Evolutionary conservation across 1,140 invertebrate species (phyloP).

Genomic region (Batillaria attramentaria): DNA sequence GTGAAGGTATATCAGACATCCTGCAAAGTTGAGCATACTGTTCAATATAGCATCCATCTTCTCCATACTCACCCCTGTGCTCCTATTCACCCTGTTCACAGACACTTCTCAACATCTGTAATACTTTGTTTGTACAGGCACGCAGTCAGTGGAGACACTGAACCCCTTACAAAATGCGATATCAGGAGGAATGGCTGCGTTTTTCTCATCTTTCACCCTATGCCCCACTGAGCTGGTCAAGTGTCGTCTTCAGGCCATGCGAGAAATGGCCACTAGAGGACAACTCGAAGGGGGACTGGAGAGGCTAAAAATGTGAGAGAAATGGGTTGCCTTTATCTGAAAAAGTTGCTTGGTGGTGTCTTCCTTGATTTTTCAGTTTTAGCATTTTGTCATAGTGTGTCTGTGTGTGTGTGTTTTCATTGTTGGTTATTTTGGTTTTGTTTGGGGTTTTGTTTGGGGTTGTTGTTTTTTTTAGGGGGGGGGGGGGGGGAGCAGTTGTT

Average conservation of each 20-base stretch:
- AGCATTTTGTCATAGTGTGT: no score
- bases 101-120: no score
- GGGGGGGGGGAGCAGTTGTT: background rate
- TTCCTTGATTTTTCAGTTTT: background rate
- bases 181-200: slow-evolving; percentile 95
- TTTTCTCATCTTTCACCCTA: slow-evolving; percentile 96
- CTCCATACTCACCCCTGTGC: no score
- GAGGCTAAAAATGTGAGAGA: slow-evolving; percentile 35
- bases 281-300: slow-evolving; percentile 62
- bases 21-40: no score
- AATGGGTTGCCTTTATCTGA: background rate
- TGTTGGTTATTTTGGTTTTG: no score
- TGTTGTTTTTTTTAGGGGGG: no score
- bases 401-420: no score
- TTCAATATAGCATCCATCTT: no score
- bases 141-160: slow-evolving; percentile 50
- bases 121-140: background rate
- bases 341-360: background rate
- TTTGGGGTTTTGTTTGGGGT: no score
- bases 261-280: slow-evolving; percentile 80
- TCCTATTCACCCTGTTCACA: no score
- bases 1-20: no score
- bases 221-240: slow-evolving; percentile 99
- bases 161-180: slow-evolving; percentile 86
- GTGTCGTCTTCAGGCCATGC: slow-evolving; percentile 95